Evolutionary conservation across 1,140 invertebrate genomes (phyloP), one percentile per base, ranked within the genome.

Genomic region (Solenopsis fugax): DNA sequence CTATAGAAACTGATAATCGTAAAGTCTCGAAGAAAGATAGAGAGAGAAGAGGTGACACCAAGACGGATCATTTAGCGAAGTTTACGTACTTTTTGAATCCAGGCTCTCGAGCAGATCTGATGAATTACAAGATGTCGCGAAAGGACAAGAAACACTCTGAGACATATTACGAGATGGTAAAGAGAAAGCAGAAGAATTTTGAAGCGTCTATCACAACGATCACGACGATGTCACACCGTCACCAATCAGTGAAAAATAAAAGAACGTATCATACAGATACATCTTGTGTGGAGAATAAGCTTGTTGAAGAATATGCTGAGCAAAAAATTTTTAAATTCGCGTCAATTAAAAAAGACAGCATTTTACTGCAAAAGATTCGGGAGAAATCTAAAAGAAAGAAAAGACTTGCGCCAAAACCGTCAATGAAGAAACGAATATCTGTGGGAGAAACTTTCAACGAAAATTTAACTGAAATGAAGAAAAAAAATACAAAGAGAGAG

Each of bases 131-230:
- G 76, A 93, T 95, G 89, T 94, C 94, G 3, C 82, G 94, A 9
- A 95, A 94, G 60, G 94, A 95, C 64, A 95, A 95, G 69, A 95
- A 95, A 75, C 87, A 94, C 24, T 94, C 94, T 0, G 93, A 94
- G 45, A 95, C 95, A 2, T 95, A 95, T 80, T 85, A 93, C 4
- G 95, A 95, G 78, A 92, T 87, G 16, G 80, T 94, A 73, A 89
- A 89, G 34, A 89, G 88, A 16, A 89, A 92, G 52, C 82, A 90
- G 48, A 90, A 10, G 16, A 58, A 91, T 7, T 64, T 91, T 2
- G 89, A 91, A 34, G 21, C 58, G 10, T 90, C 90, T 18, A 67
- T 91, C 50, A 87, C 89, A n/a, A 58, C 76, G 0, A 67, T 91
- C 50, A 87, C 89, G 24, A 58, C 76, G 0, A 13, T 87, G 3